A percentile compares a stretch with the other conserved stretches of the same genome.
phyloP scores from a whole-genome alignment of 1,140 invertebrate species.

The Phthorimaea operculella region DNA sequence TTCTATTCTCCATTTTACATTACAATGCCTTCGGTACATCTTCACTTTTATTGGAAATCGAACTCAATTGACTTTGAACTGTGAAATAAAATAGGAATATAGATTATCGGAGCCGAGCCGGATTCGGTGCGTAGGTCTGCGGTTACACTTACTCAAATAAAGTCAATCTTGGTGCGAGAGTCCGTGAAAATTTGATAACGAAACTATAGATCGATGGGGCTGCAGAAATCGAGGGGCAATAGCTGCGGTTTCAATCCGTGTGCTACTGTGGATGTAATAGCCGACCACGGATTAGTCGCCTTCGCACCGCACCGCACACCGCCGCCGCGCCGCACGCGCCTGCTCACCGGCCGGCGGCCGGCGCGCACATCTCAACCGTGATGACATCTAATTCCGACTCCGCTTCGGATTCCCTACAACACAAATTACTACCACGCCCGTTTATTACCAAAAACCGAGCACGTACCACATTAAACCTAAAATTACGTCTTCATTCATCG shows the following conservation, averaged over 20 bases:
- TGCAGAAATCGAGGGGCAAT: constrained; percentile 53
- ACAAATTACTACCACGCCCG: constrained; percentile 2
- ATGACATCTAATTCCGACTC: constrained; percentile 4
- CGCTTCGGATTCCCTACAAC: constrained; percentile 1
- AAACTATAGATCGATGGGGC: constrained; percentile 62
- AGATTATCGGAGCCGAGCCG: constrained; percentile 24
- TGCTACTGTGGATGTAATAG: constrained; percentile 63
- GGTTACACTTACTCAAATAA: constrained; percentile 65
- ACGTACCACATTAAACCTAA: constrained; percentile 1
- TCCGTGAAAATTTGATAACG: constrained; percentile 67
- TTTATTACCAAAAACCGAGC: background rate
- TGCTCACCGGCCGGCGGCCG: background rate
- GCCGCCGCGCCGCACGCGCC: background rate
- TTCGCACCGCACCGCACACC: constrained; percentile 8
- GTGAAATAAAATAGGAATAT: constrained; percentile 26
- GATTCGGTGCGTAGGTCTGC: constrained; percentile 42
- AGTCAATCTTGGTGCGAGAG: constrained; percentile 57
- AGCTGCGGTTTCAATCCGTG: constrained; percentile 58
- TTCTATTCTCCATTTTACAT: constrained; percentile 33
- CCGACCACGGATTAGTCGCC: constrained; percentile 47
- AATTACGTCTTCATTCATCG: constrained; percentile 1
- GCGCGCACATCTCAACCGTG: background rate
- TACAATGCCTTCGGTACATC: constrained; percentile 34
- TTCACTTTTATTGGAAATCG: constrained; percentile 22
- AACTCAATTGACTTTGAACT: constrained; percentile 31